phyloP scores from a whole-genome alignment of 2,888 invertebrate genomes.

The Drosophila sordidula region DNA sequence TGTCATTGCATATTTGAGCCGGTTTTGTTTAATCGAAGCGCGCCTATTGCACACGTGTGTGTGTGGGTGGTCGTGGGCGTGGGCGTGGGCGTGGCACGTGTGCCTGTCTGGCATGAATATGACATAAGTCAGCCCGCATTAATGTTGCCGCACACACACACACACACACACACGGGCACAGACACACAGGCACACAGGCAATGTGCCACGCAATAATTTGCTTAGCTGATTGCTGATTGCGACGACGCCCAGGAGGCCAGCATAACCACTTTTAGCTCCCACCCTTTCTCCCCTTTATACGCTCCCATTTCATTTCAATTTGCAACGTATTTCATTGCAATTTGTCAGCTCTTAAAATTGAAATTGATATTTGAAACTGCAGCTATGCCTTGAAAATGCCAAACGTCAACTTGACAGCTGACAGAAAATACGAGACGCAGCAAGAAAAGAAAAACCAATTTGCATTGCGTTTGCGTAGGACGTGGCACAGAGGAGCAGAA shows the following conservation, averaged over 20 bases:
- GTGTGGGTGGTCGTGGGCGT: neutral
- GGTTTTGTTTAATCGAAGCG: conserved; percentile 79
- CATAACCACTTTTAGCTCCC: neutral
- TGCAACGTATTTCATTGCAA: conserved; percentile 50
- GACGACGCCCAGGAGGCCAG: conserved; percentile 1
- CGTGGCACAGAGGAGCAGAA: neutral
- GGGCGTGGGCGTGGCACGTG: conserved; percentile 40
- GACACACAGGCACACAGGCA: neutral
- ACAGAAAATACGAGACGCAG: conserved; percentile 47
- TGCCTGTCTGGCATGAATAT: conserved; percentile 59
- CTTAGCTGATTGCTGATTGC: conserved; percentile 38
- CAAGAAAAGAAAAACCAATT: conserved; percentile 39
- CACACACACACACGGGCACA: neutral
- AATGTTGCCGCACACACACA: conserved; percentile 21
- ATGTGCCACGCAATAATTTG: conserved; percentile 45
- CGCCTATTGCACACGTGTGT: conserved; percentile 25
- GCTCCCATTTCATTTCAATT: conserved; percentile 41
- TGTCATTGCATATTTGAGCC: conserved; percentile 76
- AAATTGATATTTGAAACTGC: conserved; percentile 57
- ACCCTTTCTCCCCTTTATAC: neutral
- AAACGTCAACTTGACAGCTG: conserved; percentile 58
- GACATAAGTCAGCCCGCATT: conserved; percentile 58
- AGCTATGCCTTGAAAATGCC: conserved; percentile 41
- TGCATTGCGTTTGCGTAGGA: conserved; percentile 38
- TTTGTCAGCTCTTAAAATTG: conserved; percentile 60